Percentiles rank a stretch among this genome's conserved stretches.
phyloP scores from a whole-genome alignment of 1,140 invertebrate genomes.

The Epicauta chinensis region DNA sequence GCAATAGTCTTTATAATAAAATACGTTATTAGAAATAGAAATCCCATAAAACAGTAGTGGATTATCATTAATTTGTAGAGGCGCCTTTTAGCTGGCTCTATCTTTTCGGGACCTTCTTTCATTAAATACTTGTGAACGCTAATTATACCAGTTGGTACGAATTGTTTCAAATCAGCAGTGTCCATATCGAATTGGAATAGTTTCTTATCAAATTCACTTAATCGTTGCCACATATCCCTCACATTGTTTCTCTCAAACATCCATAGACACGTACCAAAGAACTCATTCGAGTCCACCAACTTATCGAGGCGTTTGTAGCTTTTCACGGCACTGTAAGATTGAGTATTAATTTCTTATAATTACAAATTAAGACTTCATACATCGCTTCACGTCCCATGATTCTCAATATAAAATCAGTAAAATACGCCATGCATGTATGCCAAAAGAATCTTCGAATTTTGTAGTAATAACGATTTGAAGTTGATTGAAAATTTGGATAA shows the following conservation, averaged over 20 bases:
- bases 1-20: no score
- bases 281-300: no score
- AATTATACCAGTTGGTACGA: background rate
- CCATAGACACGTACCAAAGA: background rate
- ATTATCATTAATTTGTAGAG: conserved; percentile 1
- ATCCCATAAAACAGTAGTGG: conserved; percentile 2
- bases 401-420: no score
- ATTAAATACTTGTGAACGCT: conserved; percentile 1
- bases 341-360: no score
- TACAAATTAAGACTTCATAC: no score
- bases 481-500: no score
- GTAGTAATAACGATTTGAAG: no score
- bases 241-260: background rate
- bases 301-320: no score
- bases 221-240: background rate
- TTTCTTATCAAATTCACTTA: background rate
- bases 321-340: no score
- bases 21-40: background rate
- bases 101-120: conserved; percentile 8
- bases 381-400: no score
- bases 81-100: background rate
- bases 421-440: no score
- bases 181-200: conserved; percentile 4
- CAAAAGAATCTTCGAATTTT: no score
- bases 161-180: background rate